Base-by-base conservation (phyloP, 2,797 vertebrate species). In the Agapornis canus region DNA sequence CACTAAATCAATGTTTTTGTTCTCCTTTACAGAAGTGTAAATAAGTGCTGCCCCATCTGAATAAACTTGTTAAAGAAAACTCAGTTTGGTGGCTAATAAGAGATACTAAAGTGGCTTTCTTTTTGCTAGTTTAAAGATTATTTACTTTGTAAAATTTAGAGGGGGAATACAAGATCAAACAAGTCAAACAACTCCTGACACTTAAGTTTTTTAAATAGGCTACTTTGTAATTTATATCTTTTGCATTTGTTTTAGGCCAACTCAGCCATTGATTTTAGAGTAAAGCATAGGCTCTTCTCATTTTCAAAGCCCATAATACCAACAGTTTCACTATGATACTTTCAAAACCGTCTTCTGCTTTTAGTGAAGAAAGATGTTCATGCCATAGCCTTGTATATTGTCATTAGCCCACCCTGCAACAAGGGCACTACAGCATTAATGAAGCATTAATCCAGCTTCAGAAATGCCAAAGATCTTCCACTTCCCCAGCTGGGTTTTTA, bases 11-110 rank as follows among this genome's bases (percentile, higher is more conserved):
- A 99, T 98, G 98, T 99, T 99, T 98, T 99, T 99, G 98, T 99
- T 99, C 97, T 99, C 99, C 97, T 99, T 99, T 97, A 99, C 99
- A 75, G 99, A 99, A 68, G 99, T 99, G 98, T 99, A 99, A 98
- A 99, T 98, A 97, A 99, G 98, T 87, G 99, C 99, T 48, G 99
- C 99, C 32, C 99, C 99, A 82, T 99, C 99, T 99, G 97, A 97
- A 97, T 37, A 73, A 79, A 14, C 27, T 31, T 14, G 97, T 99
- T 98, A 98, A 99, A 97, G 98, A 98, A 96, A 97, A 92, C 19
- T 81, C 42, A 16, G 39, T 76, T 91, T 59, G 70, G 29, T 52
- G 6, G 69, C 13, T 61, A 75, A 20, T n/a, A 80, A 85, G 43
- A 75, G n/a, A 80, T 14, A 70, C 5, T 40, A 13, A 73, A 80